These are phyloP conservation scores for Pinna nobilis DNA, from an alignment of 1,140 invertebrate genomes.

Conservation along the genomic window DNA sequence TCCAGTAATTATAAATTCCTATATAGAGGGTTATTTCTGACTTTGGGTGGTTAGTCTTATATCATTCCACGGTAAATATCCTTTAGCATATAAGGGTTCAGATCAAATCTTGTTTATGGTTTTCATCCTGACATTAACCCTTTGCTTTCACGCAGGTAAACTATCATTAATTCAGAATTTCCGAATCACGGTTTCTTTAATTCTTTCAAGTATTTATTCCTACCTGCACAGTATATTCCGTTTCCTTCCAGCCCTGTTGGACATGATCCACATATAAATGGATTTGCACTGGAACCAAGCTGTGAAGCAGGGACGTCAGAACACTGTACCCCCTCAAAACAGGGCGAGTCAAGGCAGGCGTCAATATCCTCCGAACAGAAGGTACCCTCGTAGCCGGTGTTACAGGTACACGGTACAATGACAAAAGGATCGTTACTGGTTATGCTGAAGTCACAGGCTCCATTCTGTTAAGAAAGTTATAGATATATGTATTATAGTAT, in stretches of 20 bases:
- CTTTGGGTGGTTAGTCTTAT: too few relatives aligned
- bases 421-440: constrained; percentile 26
- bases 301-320: constrained; percentile 34
- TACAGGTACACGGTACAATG: constrained; percentile 46
- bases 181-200: too few relatives aligned
- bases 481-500: too few relatives aligned
- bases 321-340: constrained; percentile 45
- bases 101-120: too few relatives aligned
- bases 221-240: constrained; percentile 44
- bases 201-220: too few relatives aligned
- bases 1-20: too few relatives aligned
- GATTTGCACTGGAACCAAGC: constrained; percentile 12
- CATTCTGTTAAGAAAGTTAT: constrained; percentile 35
- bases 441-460: constrained; percentile 46
- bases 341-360: constrained; percentile 43
- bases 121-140: too few relatives aligned
- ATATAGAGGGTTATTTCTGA: too few relatives aligned
- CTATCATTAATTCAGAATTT: too few relatives aligned
- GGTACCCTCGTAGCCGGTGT: constrained; percentile 30
- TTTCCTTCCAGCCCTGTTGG: constrained; percentile 44
- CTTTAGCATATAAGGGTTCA: not conserved
- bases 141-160: too few relatives aligned
- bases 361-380: constrained; percentile 49
- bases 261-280: constrained; percentile 45
- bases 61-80: too few relatives aligned